Conservation (phyloP, 2,888 invertebrate genomes). For the Cephus sareptanus region DNA sequence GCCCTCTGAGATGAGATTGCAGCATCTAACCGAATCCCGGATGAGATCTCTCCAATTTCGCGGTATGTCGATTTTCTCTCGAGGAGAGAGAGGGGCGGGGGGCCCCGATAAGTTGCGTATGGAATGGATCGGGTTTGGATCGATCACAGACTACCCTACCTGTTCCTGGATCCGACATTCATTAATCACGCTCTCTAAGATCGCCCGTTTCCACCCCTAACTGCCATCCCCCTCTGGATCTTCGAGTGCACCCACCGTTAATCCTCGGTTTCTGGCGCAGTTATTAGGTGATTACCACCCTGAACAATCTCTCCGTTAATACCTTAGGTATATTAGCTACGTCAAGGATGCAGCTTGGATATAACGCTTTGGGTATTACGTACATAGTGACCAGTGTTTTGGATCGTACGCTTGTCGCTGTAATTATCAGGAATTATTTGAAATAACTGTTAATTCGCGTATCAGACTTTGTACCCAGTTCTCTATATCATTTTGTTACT, state of each 20-base stretch:
- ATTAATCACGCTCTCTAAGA: constrained; percentile 10
- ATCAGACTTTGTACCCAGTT: neutral
- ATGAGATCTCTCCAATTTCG: constrained; percentile 7
- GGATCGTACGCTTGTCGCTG: neutral
- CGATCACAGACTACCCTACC: neutral
- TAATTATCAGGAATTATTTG: neutral
- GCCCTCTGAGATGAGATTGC: neutral
- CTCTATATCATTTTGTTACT: neutral
- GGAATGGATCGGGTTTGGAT: neutral
- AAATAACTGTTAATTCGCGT: neutral
- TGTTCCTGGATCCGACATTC: constrained; percentile 1
- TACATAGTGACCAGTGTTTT: neutral
- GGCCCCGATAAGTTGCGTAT: neutral
- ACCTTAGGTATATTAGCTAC: neutral
- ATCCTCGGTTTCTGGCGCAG: neutral
- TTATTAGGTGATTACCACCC: constrained; percentile 24
- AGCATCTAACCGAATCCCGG: neutral
- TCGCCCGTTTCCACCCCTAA: neutral
- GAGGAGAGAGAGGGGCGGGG: neutral
- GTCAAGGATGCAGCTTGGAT: neutral
- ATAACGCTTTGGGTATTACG: neutral
- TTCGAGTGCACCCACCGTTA: neutral
- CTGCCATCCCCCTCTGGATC: neutral
- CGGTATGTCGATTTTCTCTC: constrained; percentile 6
- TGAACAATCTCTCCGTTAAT: constrained; percentile 20